A percentile compares a stretch with the other conserved stretches of the same genome.
phyloP scores from a whole-genome alignment of 2,888 invertebrate genomes.

The Standfussiana lucernea region DNA sequence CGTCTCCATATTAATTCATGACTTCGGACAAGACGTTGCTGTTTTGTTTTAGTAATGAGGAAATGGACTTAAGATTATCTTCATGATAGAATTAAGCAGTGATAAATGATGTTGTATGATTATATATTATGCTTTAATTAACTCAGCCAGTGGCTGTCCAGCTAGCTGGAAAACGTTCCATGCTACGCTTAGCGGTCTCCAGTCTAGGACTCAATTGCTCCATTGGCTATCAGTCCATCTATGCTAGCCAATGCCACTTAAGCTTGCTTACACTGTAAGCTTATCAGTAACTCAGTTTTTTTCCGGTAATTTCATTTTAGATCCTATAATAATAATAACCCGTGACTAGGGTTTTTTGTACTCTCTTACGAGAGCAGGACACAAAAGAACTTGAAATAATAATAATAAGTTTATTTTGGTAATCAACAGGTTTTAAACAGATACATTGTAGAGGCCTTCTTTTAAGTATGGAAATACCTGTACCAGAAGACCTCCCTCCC shows the following conservation, averaged over 20 bases:
- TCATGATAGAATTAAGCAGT: not conserved
- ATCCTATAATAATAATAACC: no score
- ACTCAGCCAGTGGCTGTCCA: not conserved
- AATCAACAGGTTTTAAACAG: no score
- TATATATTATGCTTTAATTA: not conserved
- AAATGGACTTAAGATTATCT: constrained; percentile 39
- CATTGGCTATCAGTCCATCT: not conserved
- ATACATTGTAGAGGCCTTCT: no score
- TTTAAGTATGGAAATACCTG: no score
- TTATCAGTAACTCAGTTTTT: not conserved
- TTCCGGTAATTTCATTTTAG: not conserved
- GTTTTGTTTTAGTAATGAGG: constrained; percentile 36
- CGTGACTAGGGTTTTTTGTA: no score
- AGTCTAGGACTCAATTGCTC: not conserved
- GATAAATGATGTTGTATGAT: not conserved
- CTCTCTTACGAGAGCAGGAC: no score
- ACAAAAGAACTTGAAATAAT: no score
- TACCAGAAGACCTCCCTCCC: no score
- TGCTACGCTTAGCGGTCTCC: not conserved
- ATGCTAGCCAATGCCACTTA: not conserved
- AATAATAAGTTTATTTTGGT: no score
- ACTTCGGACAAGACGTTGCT: constrained; percentile 42
- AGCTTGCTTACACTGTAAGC: not conserved
- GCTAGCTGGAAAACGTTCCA: not conserved
- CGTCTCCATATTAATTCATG: constrained; percentile 66